Conservation (phyloP, 1,140 invertebrate species). For the Drosophila eugracilis region DNA sequence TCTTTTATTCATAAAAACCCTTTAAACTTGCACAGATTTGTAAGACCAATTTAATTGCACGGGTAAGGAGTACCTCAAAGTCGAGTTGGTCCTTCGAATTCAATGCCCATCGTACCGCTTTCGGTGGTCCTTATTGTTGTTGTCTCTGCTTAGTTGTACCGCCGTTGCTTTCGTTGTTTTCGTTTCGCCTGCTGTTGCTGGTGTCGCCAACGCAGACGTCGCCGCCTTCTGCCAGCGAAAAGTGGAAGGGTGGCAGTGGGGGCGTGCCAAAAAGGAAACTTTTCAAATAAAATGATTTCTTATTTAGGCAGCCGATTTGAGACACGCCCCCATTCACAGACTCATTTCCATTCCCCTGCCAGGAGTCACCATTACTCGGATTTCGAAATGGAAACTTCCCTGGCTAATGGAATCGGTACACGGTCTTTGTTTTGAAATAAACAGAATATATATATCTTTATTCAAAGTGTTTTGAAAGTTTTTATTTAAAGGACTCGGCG, state of each 20-base stretch:
- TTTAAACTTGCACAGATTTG: too few species aligned
- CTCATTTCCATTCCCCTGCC: neutral
- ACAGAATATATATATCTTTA: constrained; percentile 21
- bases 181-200: constrained; percentile 24
- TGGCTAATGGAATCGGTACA: constrained; percentile 22
- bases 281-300: constrained; percentile 81
- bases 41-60: neutral
- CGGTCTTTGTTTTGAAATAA: constrained; percentile 6
- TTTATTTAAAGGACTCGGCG: neutral
- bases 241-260: neutral
- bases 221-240: neutral
- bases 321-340: constrained; percentile 17
- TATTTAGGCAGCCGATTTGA: constrained; percentile 73
- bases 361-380: constrained; percentile 5
- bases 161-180: constrained; percentile 16
- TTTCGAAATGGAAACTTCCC: constrained; percentile 24
- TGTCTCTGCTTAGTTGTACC: neutral
- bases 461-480: constrained; percentile 1
- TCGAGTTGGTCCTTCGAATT: neutral
- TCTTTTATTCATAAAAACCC: too few species aligned
- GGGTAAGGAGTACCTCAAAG: neutral
- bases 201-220: constrained; percentile 25
- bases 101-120: neutral
- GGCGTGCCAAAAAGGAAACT: constrained; percentile 52
- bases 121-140: neutral